Percentiles rank a stretch among this genome's conserved stretches.
phyloP scores from a whole-genome alignment of 2,113 vertebrate species.

The Hypanus sabinus region DNA sequence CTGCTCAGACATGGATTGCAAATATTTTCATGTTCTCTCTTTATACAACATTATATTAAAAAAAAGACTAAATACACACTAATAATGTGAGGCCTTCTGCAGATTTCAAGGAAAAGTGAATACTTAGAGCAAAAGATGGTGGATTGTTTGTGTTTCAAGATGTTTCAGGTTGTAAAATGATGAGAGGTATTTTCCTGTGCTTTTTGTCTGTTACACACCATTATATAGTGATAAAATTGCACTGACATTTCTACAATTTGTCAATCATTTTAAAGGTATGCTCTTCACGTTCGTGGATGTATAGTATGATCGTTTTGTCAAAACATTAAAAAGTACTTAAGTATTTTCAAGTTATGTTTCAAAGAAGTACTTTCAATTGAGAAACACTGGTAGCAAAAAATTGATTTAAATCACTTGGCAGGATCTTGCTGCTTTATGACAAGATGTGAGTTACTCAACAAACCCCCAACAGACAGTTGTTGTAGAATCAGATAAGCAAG shows the following conservation, averaged over 20 bases:
- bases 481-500: background rate
- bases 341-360: background rate
- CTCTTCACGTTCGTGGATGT: background rate
- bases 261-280: slow-evolving; percentile 14
- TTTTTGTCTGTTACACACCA: background rate
- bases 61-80: background rate
- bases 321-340: slow-evolving; percentile 4
- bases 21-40: too few species aligned
- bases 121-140: background rate
- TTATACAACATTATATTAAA: background rate
- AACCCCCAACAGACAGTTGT: background rate
- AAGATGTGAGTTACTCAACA: background rate
- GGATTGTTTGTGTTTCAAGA: background rate
- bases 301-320: background rate
- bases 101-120: background rate
- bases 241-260: slow-evolving; percentile 10
- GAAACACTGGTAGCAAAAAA: background rate
- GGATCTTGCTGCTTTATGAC: background rate
- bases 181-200: slow-evolving; percentile 4
- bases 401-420: slow-evolving; percentile 25
- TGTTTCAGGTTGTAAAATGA: background rate
- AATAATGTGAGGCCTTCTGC: background rate
- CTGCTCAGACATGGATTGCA: background rate
- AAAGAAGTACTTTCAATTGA: slow-evolving; percentile 16
- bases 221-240: background rate